Evolutionary conservation across 2,797 vertebrate genomes (phyloP).

Genomic region (Syngnathus rostellatus): DNA sequence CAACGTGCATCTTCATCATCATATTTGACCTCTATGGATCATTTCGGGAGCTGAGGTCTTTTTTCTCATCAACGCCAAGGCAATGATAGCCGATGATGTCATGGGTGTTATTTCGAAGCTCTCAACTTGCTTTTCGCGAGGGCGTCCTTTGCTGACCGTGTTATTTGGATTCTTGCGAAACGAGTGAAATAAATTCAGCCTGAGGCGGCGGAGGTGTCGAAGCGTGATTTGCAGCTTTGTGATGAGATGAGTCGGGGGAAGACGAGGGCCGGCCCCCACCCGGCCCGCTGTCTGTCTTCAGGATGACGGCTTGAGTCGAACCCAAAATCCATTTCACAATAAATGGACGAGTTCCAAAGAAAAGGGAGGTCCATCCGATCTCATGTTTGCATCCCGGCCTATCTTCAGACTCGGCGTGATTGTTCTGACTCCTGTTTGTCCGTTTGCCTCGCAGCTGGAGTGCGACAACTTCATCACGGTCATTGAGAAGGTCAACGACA

Average conservation of each 20-base stretch:
- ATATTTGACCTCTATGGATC: neutral
- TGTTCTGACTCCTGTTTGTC: neutral
- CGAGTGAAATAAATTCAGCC: neutral
- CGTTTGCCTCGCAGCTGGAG: constrained; percentile 56
- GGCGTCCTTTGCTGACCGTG: neutral
- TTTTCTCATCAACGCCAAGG: neutral
- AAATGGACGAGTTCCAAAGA: too few species aligned
- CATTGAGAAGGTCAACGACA: constrained; percentile 73
- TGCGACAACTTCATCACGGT: constrained; percentile 79
- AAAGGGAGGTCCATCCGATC: too few species aligned
- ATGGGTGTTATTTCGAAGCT: too few species aligned
- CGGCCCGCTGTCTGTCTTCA: too few species aligned
- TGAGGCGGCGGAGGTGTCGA: neutral
- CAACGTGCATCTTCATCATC: constrained; percentile 5
- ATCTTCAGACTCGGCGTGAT: neutral
- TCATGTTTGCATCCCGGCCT: neutral
- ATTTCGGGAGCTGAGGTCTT: neutral
- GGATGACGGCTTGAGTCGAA: too few species aligned
- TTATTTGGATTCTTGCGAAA: neutral
- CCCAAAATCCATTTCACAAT: too few species aligned
- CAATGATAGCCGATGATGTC: too few species aligned
- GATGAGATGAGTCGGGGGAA: neutral
- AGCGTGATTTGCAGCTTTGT: neutral
- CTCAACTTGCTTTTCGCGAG: too few species aligned
- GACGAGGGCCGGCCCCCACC: too few species aligned